Conservation (phyloP, 2,888 invertebrate species). For the Scaeva pyrastri region DNA sequence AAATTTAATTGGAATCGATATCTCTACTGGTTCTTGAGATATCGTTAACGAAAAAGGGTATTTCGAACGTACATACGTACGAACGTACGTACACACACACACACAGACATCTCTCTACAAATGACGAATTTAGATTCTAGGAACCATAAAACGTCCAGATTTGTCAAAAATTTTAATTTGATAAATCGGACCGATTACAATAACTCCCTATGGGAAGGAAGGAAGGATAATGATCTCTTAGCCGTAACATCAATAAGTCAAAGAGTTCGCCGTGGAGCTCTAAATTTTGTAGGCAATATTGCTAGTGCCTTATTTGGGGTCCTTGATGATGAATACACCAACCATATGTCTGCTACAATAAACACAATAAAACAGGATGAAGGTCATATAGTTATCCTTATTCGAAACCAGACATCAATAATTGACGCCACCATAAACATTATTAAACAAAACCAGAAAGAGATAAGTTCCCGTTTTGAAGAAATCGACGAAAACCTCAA, state of each 20-base stretch:
- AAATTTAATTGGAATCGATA: no score
- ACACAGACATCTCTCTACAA: no score
- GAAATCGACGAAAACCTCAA: neutral
- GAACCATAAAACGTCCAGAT: no score
- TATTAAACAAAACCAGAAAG: neutral
- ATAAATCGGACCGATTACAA: no score
- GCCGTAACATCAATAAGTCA: neutral
- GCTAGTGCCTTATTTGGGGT: conserved; percentile 2
- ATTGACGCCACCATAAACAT: neutral
- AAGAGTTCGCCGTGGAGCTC: neutral
- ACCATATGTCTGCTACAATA: conserved; percentile 1
- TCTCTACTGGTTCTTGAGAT: no score
- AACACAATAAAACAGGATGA: neutral
- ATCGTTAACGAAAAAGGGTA: no score
- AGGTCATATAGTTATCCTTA: neutral
- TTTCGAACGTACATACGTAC: no score
- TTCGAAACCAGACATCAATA: neutral
- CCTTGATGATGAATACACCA: neutral
- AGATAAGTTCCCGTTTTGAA: neutral
- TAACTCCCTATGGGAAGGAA: no score
- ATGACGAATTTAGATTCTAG: no score
- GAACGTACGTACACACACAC: no score
- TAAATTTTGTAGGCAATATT: conserved; percentile 4
- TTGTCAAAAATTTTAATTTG: no score
- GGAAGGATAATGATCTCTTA: conserved; percentile 1